These are phyloP conservation scores for Caenorhabditis inopinata DNA, from an alignment of 1,140 invertebrate genomes.

Conservation along the genomic window DNA sequence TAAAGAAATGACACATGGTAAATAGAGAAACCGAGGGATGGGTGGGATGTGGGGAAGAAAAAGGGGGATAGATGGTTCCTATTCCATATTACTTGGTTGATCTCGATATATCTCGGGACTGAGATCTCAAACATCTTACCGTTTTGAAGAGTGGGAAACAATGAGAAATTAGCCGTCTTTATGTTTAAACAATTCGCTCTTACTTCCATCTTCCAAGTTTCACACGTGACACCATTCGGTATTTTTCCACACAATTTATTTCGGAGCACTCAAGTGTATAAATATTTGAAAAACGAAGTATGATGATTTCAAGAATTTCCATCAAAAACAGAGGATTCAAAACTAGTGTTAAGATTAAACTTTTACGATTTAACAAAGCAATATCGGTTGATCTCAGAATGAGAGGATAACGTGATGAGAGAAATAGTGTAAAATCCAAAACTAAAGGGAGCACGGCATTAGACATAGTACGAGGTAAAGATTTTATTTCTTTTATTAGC, in stretches of 20 bases:
- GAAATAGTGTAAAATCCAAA: constrained; percentile 15
- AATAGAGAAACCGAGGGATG: too few species aligned
- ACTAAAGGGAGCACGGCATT: background rate
- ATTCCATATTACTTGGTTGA: too few species aligned
- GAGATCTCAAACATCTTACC: too few species aligned
- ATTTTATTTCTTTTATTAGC: constrained; percentile 17
- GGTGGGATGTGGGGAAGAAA: too few species aligned
- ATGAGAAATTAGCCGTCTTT: background rate
- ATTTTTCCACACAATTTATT: background rate
- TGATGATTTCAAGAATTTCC: too few species aligned
- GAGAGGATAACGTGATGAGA: background rate
- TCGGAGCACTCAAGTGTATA: constrained; percentile 12
- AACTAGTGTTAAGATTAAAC: too few species aligned
- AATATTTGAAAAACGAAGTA: background rate
- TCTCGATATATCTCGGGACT: too few species aligned
- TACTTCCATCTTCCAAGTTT: background rate
- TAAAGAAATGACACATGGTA: too few species aligned
- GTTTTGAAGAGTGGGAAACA: background rate
- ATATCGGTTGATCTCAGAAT: too few species aligned
- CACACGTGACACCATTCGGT: background rate
- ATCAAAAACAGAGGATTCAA: too few species aligned
- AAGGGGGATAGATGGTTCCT: too few species aligned
- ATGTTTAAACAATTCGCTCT: constrained; percentile 23
- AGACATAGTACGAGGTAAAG: background rate
- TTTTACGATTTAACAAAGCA: too few species aligned